A percentile compares a stretch with the other conserved stretches of the same genome.
Conservation (phyloP, 64 coral and sea anemone genomes). For the Montipora foliosa region DNA sequence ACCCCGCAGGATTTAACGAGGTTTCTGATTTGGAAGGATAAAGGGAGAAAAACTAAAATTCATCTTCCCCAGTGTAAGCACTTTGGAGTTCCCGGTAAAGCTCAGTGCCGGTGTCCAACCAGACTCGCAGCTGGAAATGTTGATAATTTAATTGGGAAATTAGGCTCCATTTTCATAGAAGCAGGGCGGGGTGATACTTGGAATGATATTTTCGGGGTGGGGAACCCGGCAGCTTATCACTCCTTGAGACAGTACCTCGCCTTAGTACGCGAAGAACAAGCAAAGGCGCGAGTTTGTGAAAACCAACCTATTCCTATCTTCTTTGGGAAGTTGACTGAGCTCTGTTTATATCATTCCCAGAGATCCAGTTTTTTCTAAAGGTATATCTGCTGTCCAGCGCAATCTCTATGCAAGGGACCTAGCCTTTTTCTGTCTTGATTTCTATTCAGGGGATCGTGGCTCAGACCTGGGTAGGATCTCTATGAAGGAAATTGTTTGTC, state of each 20-base stretch:
- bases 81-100: no score
- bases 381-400: neutral
- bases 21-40: conserved; percentile 51
- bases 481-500: neutral
- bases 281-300: neutral
- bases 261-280: conserved; percentile 44
- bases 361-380: conserved; percentile 2
- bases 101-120: neutral
- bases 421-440: conserved; percentile 50
- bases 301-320: conserved; percentile 39
- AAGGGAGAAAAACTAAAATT: conserved; percentile 29
- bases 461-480: conserved; percentile 29
- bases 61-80: neutral
- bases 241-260: conserved; percentile 12
- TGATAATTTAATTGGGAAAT: conserved; percentile 35
- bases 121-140: conserved; percentile 26
- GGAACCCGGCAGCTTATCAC: conserved; percentile 29
- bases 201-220: conserved; percentile 42
- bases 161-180: conserved; percentile 27
- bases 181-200: conserved; percentile 18
- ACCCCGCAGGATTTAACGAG: neutral
- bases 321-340: conserved; percentile 22
- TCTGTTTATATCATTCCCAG: neutral
- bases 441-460: conserved; percentile 32
- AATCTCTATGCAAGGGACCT: conserved; percentile 17